Conservation (phyloP, 2,113 vertebrate genomes). For the Vulpes vulpes region DNA sequence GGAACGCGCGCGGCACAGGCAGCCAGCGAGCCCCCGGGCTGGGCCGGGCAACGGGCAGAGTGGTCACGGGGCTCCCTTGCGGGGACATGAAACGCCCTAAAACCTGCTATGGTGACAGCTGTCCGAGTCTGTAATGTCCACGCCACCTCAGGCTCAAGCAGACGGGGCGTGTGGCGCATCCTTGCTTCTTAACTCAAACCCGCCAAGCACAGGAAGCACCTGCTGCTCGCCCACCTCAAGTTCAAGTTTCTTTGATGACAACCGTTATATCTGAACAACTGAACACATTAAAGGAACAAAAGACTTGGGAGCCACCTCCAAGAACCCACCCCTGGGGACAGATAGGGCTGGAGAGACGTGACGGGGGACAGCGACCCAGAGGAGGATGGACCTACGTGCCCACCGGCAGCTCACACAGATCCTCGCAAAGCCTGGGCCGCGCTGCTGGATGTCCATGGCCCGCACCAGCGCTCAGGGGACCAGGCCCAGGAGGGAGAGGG, state of each 20-base stretch:
- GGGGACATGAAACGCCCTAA: not conserved
- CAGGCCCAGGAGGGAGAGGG: not conserved
- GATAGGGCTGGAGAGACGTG: not conserved
- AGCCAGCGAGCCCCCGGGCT: too few species aligned
- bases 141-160: too few species aligned
- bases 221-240: not conserved
- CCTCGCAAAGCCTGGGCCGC: fast-evolving
- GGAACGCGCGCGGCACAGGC: too few species aligned
- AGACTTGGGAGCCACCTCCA: not conserved
- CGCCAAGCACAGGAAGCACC: fast-evolving
- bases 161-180: fast-evolving
- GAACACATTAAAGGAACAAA: not conserved
- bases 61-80: not conserved
- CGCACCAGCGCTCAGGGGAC: not conserved
- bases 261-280: not conserved
- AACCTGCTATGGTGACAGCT: fast-evolving
- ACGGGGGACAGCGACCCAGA: fast-evolving
- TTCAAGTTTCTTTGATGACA: too few species aligned
- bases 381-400: fast-evolving
- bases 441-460: fast-evolving
- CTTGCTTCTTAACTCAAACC: too few species aligned
- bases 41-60: fast-evolving
- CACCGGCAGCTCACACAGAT: too few species aligned
- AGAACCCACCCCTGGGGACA: not conserved
- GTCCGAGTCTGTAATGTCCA: not conserved